Percentiles rank a stretch among this genome's conserved stretches.
phyloP scores from a whole-genome alignment of 2,797 vertebrate genomes.

The Halcyon smyrnensis region DNA sequence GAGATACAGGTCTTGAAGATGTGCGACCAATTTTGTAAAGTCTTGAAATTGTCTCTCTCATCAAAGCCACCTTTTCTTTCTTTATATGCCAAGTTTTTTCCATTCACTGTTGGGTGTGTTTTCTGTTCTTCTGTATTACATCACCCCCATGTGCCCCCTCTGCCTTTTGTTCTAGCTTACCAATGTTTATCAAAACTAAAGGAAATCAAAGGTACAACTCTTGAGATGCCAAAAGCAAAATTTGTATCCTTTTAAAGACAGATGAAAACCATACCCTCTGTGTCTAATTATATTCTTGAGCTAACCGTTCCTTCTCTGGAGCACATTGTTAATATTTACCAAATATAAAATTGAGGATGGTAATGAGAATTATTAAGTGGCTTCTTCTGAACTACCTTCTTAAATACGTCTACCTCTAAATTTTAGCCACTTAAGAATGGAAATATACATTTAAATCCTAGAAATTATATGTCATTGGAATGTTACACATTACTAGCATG shows the following conservation, averaged over 20 bases:
- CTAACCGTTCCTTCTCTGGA: conserved; percentile 48
- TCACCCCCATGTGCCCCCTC: conserved; percentile 76
- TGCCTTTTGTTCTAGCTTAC: conserved; percentile 81
- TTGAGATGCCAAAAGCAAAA: conserved; percentile 73
- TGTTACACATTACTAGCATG: conserved; percentile 75
- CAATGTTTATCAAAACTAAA: conserved; percentile 81
- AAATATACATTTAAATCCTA: conserved; percentile 75
- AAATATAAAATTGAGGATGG: conserved; percentile 14
- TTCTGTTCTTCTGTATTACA: conserved; percentile 75
- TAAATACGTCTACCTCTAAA: conserved; percentile 70
- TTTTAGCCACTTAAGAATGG: conserved; percentile 77
- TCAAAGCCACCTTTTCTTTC: conserved; percentile 86
- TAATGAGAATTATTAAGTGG: conserved; percentile 21
- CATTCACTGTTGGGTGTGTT: conserved; percentile 76
- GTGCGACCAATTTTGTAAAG: conserved; percentile 79
- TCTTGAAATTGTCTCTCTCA: conserved; percentile 82
- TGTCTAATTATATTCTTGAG: conserved; percentile 66
- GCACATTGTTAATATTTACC: conserved; percentile 32
- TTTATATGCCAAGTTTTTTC: conserved; percentile 81
- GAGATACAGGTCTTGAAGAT: conserved; percentile 79
- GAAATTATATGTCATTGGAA: conserved; percentile 73
- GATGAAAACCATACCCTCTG: conserved; percentile 61
- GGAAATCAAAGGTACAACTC: conserved; percentile 76
- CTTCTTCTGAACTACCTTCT: neutral
- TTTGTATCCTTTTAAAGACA: conserved; percentile 66